Conservation (phyloP, 2,797 vertebrate species). For the Rhincodon typus region DNA sequence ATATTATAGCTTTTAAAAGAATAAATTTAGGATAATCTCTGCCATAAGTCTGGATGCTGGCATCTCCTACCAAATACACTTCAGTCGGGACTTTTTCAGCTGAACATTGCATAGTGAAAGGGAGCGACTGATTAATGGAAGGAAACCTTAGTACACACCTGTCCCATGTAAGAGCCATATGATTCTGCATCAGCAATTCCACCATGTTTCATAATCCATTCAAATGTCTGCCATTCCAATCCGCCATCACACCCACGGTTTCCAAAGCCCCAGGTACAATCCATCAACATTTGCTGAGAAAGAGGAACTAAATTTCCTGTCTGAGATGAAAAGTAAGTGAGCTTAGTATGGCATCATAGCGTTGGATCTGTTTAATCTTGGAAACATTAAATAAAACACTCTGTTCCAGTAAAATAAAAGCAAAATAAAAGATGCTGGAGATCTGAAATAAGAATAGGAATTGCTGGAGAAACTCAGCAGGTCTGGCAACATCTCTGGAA, state of each 20-base stretch:
- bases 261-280: constrained; percentile 71
- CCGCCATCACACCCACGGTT: constrained; percentile 69
- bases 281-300: constrained; percentile 73
- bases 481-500: too few relatives aligned
- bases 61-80: not conserved
- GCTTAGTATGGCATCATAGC: not conserved
- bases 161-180: constrained; percentile 65
- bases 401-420: too few relatives aligned
- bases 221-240: constrained; percentile 70
- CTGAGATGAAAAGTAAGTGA: constrained; percentile 46
- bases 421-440: too few relatives aligned
- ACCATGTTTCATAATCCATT: constrained; percentile 73
- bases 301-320: constrained; percentile 62
- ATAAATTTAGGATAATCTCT: not conserved
- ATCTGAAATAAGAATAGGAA: too few relatives aligned
- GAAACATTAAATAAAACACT: not conserved
- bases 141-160: constrained; percentile 40
- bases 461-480: too few relatives aligned
- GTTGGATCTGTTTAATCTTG: not conserved
- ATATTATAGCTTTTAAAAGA: not conserved
- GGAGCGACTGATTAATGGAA: not conserved
- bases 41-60: not conserved
- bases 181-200: constrained; percentile 67
- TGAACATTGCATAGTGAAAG: not conserved
- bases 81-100: not conserved